Conservation (phyloP, 2,797 vertebrate genomes). For the Sparidentex hasta region DNA sequence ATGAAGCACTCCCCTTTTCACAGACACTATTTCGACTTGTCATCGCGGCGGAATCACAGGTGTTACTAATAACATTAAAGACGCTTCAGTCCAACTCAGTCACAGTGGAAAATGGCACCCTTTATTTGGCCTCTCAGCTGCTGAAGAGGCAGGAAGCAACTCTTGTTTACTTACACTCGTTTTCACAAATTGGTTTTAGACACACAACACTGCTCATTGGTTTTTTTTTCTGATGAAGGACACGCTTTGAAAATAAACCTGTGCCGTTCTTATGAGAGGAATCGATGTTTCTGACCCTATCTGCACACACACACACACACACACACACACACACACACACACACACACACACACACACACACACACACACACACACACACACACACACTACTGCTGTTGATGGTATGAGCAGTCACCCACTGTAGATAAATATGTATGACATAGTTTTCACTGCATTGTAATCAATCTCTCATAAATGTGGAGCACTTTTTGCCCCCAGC, state of each 20-base stretch:
- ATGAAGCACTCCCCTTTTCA: background rate
- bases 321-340: background rate
- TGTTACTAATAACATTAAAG: background rate
- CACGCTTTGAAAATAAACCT: background rate
- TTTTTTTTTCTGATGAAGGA: background rate
- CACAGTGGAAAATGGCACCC: background rate
- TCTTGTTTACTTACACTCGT: background rate
- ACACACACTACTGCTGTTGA: constrained; percentile 10
- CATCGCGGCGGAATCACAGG: background rate
- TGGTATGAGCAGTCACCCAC: background rate
- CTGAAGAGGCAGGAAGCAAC: background rate
- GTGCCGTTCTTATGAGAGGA: background rate
- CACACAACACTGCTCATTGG: background rate
- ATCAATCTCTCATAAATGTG: constrained; percentile 4
- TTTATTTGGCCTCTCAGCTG: background rate
- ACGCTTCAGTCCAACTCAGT: background rate
- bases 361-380: background rate
- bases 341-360: background rate
- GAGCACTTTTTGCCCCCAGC: background rate
- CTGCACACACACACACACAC: background rate
- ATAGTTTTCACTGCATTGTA: constrained; percentile 11
- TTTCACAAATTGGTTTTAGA: background rate
- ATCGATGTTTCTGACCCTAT: background rate
- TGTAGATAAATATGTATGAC: constrained; percentile 14
- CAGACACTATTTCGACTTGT: background rate